phyloP scores from a whole-genome alignment of 2,113 vertebrate species.

The Amia ocellicauda region DNA sequence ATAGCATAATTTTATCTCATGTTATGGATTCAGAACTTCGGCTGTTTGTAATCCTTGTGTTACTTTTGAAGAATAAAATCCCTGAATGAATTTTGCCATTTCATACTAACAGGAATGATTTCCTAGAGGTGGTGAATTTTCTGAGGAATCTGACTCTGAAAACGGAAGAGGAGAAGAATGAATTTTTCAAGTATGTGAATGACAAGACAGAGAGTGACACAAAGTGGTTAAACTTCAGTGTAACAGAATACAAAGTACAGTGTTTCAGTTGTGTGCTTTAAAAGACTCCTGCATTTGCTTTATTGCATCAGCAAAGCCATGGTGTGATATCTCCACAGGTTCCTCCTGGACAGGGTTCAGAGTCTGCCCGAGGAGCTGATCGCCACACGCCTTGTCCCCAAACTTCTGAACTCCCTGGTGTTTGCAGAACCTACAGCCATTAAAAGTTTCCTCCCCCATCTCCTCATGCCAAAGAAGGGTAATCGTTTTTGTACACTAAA shows the following conservation, averaged over 20 bases:
- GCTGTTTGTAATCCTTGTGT: too few species aligned
- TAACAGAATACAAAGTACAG: background rate
- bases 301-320: too few species aligned
- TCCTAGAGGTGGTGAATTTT: constrained; percentile 92
- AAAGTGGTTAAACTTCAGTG: background rate
- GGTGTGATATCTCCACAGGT: constrained; percentile 65
- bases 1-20: too few species aligned
- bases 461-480: constrained; percentile 91
- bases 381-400: constrained; percentile 82
- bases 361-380: constrained; percentile 84
- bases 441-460: constrained; percentile 96
- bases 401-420: constrained; percentile 87
- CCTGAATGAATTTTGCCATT: background rate
- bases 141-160: constrained; percentile 91
- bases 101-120: constrained; percentile 81
- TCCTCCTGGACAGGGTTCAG: constrained; percentile 85
- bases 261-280: background rate
- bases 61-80: too few species aligned
- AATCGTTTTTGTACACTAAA: background rate
- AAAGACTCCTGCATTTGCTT: too few species aligned
- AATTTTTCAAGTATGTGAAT: constrained; percentile 95
- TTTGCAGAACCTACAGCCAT: constrained; percentile 94
- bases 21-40: too few species aligned
- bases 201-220: too few species aligned
- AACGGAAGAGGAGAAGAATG: constrained; percentile 94